Percentiles rank a stretch among this genome's conserved stretches.
These are phyloP conservation scores for Palythoa caribaeorum DNA, from an alignment of 92 coral and sea anemone genomes.

Conservation along the genomic window DNA sequence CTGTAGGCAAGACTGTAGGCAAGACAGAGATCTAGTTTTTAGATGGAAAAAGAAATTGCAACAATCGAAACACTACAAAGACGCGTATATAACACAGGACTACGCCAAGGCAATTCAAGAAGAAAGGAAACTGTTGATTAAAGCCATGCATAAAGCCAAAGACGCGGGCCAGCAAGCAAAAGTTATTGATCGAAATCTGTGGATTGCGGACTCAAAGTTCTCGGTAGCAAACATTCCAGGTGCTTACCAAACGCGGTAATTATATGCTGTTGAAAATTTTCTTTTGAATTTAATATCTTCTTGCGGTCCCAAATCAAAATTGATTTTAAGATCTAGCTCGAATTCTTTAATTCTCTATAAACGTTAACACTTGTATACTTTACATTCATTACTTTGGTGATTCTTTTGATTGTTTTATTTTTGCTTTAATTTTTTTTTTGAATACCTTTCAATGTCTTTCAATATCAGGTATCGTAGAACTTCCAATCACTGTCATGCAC, in stretches of 20 bases:
- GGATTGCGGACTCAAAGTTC: not conserved
- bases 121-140: not conserved
- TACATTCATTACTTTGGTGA: not conserved
- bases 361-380: not conserved
- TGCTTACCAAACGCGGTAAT: not conserved
- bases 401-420: not conserved
- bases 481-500: not conserved
- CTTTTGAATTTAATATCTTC: not conserved
- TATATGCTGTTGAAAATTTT: not conserved
- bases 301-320: not conserved
- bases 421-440: not conserved
- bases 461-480: slow-evolving; percentile 2
- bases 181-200: not conserved
- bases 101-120: slow-evolving; percentile 11
- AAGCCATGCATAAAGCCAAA: not conserved
- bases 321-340: not conserved
- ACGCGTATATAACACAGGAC: not conserved
- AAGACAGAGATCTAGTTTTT: slow-evolving; percentile 1
- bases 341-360: not conserved
- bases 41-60: not conserved
- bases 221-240: not conserved
- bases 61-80: not conserved
- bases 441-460: not conserved
- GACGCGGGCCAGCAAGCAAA: slow-evolving; percentile 1
- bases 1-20: not conserved